phyloP scores from a whole-genome alignment of 1,140 invertebrate genomes.

The Drosophila takahashii region DNA sequence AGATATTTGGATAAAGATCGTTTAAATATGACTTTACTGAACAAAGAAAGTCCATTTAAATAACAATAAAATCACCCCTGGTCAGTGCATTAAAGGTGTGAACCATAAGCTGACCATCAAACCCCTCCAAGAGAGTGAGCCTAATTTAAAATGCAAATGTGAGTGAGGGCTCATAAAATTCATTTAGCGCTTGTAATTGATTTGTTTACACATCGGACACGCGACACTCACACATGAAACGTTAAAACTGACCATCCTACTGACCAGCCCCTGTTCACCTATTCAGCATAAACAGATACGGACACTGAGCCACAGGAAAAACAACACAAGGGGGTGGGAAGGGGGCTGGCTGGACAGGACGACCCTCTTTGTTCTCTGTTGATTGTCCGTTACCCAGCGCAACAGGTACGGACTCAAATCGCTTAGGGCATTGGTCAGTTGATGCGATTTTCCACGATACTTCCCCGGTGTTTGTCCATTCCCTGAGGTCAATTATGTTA shows the following conservation, averaged over 20 bases:
- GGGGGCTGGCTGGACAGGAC: conserved; percentile 35
- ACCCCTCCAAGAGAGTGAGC: conserved; percentile 6
- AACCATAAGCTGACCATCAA: conserved; percentile 58
- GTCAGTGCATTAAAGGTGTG: conserved; percentile 50
- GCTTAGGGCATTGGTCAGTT: conserved; percentile 75
- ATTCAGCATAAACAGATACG: conserved; percentile 11
- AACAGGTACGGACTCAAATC: conserved; percentile 70
- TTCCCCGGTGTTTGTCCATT: conserved; percentile 29
- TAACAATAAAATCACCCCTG: conserved; percentile 63
- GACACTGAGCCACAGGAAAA: conserved; percentile 16
- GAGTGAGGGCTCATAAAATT: conserved; percentile 56
- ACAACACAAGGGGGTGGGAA: not conserved
- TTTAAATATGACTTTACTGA: conserved; percentile 22
- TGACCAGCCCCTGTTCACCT: conserved; percentile 8
- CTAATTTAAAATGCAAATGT: conserved; percentile 80
- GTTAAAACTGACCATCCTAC: conserved; percentile 25
- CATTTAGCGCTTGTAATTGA: conserved; percentile 76
- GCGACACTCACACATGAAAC: conserved; percentile 52
- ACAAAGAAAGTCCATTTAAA: conserved; percentile 47
- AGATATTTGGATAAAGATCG: conserved; percentile 15
- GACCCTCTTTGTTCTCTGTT: conserved; percentile 36
- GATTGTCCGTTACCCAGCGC: conserved; percentile 49
- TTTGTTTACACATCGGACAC: conserved; percentile 70
- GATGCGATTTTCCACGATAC: conserved; percentile 76
- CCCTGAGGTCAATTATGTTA: conserved; percentile 77